Evolutionary conservation across 2,113 vertebrate genomes (phyloP).

Genomic region (Orycteropus afer): DNA sequence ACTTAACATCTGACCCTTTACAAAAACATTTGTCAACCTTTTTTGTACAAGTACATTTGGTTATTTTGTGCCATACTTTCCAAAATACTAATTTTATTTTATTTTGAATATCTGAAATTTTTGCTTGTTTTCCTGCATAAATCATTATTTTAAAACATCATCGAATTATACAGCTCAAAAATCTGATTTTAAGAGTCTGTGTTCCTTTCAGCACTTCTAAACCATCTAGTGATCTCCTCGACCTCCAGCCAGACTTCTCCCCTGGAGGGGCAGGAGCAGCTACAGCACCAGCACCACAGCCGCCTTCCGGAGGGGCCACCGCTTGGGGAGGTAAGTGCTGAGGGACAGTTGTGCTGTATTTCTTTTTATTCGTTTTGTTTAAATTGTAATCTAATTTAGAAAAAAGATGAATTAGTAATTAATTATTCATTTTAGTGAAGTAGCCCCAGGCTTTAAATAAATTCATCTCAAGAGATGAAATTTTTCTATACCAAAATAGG

Average conservation of each 20-base stretch:
- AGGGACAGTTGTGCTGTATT: rapidly evolving
- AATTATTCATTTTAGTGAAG: constrained; percentile 22
- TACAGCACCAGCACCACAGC: constrained; percentile 73
- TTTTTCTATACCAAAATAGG: not conserved
- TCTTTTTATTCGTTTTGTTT: not conserved
- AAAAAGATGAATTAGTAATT: not conserved
- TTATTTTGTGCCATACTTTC: not conserved
- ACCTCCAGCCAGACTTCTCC: constrained; percentile 93
- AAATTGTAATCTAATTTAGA: not conserved
- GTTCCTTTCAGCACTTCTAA: constrained; percentile 86
- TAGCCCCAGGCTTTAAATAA: constrained; percentile 29
- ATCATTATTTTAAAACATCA: not conserved
- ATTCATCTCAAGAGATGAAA: not conserved
- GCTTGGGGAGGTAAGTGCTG: constrained; percentile 94
- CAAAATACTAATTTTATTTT: not conserved
- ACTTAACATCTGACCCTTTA: not conserved
- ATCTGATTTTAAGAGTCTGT: not conserved
- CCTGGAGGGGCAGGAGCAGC: constrained; percentile 86
- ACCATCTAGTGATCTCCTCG: constrained; percentile 94
- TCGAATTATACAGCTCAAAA: not conserved
- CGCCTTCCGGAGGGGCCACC: constrained; percentile 87
- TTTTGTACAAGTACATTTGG: not conserved
- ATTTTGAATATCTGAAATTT: not conserved
- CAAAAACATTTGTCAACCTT: not conserved
- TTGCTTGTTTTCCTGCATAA: not conserved